These are phyloP conservation scores for Andrena bicolor DNA, from an alignment of 2,888 invertebrate genomes.

Conservation along the genomic window DNA sequence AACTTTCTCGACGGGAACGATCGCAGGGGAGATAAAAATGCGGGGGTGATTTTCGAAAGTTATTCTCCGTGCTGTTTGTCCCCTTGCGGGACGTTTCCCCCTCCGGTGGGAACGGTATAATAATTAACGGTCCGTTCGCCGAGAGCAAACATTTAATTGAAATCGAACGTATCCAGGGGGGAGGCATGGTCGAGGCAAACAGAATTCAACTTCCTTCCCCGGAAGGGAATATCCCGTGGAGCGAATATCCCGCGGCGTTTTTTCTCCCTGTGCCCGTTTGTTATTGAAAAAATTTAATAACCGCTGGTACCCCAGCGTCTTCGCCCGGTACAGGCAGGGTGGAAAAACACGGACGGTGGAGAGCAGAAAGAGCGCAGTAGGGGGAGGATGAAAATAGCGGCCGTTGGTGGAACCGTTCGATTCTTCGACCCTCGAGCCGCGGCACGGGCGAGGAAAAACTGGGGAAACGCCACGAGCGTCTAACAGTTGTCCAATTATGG, in stretches of 20 bases:
- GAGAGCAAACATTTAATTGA: conserved; percentile 76
- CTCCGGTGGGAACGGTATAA: background rate
- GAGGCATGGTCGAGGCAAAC: conserved; percentile 42
- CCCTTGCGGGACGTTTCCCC: background rate
- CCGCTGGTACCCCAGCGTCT: conserved; percentile 34
- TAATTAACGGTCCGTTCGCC: conserved; percentile 47
- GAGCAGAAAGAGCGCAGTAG: background rate
- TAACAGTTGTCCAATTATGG: conserved; percentile 35
- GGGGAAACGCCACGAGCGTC: conserved; percentile 3
- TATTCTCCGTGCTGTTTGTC: background rate
- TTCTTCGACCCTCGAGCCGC: conserved; percentile 10
- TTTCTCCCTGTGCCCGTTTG: conserved; percentile 28
- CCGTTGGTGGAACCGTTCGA: background rate
- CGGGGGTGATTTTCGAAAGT: background rate
- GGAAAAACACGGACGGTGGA: background rate
- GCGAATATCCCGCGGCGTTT: conserved; percentile 45
- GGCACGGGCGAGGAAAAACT: background rate
- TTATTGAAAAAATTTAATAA: conserved; percentile 67
- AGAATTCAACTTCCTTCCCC: conserved; percentile 27
- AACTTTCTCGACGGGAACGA: background rate
- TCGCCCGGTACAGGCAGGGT: background rate
- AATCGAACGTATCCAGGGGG: conserved; percentile 67
- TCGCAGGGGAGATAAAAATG: background rate
- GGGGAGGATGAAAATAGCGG: background rate
- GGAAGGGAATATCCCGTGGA: conserved; percentile 3